Evolutionary conservation across 2,797 vertebrate genomes (phyloP), one percentile per base, ranked within the genome.

Genomic region (Semotilus atromaculatus): DNA sequence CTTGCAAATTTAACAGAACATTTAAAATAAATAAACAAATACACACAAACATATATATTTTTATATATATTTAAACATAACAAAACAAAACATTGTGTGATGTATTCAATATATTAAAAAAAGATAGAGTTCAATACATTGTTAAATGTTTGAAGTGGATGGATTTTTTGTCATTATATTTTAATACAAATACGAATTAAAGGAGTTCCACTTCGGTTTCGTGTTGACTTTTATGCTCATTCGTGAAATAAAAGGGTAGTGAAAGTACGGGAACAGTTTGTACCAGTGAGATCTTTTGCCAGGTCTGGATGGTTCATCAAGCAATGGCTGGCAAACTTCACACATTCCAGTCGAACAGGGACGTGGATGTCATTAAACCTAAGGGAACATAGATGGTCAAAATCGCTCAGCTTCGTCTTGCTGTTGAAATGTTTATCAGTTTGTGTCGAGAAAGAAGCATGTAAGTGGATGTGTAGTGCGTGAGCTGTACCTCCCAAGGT

Each of bases 321-420:
- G 90, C 98, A 99, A 89, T 99, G 97, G 90, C 98, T 99, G 88
- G 98, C 98, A 90, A 99, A 99, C 92, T 99, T 99, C 51, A 99
- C 98, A 94, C 98, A 99, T 90, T 99, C 98, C 90, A 99, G 94
- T 87, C 98, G 96, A 90, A 99, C 97, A 82, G 98, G 98, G 86
- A 99, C 98, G 3, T 99, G 98, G 92, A 99, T 99, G 92, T 99
- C 98, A 91, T 99, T 99, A 90, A 99, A 99, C 93, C 98, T 99
- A 83, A 85, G 8, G 70, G 71, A 77, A 34, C 11, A 4, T 55
- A 70, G 34, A 55, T 26, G n/a, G 77, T 81, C 2, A 55, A 77
- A 40, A 86, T 31, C 10, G 45, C 53, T 6, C 72, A 70, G 48
- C 11, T 64, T 43, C 19, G 19, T 7, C 23, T 58, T 0, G 21